These are phyloP conservation scores for Lota lota DNA, from an alignment of 2,113 vertebrate genomes.

Conservation along the genomic window DNA sequence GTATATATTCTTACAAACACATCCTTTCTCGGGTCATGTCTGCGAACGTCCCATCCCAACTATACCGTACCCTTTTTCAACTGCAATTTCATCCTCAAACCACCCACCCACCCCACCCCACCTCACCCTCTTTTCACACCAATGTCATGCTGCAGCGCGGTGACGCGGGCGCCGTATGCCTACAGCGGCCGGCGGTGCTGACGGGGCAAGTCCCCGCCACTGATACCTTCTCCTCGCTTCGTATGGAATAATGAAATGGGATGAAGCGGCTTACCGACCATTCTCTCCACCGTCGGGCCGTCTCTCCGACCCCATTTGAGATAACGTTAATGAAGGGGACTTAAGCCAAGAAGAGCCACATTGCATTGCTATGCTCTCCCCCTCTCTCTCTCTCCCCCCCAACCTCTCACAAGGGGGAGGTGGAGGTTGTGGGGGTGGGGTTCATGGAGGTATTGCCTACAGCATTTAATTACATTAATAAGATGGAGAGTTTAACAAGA, in stretches of 20 bases:
- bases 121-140: not conserved
- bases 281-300: conserved; percentile 52
- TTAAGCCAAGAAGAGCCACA: conserved; percentile 62
- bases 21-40: too few species aligned
- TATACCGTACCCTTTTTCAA: too few species aligned
- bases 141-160: conserved; percentile 35
- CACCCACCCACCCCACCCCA: not conserved
- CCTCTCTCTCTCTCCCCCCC: too few species aligned
- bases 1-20: too few species aligned
- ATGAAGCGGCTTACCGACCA: conserved; percentile 66
- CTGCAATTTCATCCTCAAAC: too few species aligned
- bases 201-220: conserved; percentile 53
- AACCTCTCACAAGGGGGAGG: too few species aligned
- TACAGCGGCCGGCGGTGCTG: conserved; percentile 35
- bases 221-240: conserved; percentile 50
- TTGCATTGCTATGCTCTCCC: conserved; percentile 41
- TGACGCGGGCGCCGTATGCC: conserved; percentile 12
- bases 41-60: too few species aligned
- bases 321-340: conserved; percentile 76
- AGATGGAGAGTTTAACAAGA: conserved; percentile 47
- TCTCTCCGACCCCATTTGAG: conserved; percentile 66
- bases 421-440: not conserved
- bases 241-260: conserved; percentile 68
- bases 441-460: conserved; percentile 24
- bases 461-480: conserved; percentile 69